Evolutionary conservation across 2,113 vertebrate genomes (phyloP).

Genomic region (Gasterosteus nipponicus): DNA sequence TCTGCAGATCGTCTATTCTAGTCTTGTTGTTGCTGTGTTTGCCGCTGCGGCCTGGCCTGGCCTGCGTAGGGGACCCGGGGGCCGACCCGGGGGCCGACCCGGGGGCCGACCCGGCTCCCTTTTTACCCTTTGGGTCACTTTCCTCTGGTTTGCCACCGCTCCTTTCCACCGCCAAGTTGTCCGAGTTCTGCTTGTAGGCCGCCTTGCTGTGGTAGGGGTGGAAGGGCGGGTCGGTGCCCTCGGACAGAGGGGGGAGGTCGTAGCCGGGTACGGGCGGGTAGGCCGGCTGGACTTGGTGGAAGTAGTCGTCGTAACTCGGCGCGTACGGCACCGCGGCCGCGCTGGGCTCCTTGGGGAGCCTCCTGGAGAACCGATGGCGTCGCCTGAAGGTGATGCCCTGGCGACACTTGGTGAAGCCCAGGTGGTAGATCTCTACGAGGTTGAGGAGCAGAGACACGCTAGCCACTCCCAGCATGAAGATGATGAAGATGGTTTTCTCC

Average conservation of each 20-base stretch:
- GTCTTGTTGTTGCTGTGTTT: constrained; percentile 79
- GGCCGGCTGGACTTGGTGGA: constrained; percentile 56
- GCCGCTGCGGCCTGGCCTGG: constrained; percentile 59
- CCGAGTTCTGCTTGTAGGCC: constrained; percentile 82
- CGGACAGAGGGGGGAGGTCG: constrained; percentile 66
- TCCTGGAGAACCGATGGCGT: fast-evolving
- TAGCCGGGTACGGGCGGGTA: constrained; percentile 74
- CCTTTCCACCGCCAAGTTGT: constrained; percentile 80
- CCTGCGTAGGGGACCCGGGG: constrained; percentile 71
- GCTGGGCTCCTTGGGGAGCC: constrained; percentile 39
- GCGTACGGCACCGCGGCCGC: constrained; percentile 60
- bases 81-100: constrained; percentile 64
- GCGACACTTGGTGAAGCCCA: constrained; percentile 84
- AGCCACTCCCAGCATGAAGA: constrained; percentile 88
- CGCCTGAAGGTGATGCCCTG: constrained; percentile 67
- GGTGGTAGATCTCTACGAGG: constrained; percentile 86
- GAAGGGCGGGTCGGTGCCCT: constrained; percentile 66
- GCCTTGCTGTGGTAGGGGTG: constrained; percentile 77
- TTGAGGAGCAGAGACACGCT: constrained; percentile 87
- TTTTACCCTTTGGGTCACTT: constrained; percentile 74
- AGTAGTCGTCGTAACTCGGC: constrained; percentile 76
- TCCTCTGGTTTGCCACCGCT: constrained; percentile 74
- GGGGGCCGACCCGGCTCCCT: constrained; percentile 57
- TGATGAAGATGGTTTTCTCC: constrained; percentile 89
- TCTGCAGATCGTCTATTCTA: constrained; percentile 82